Conservation (phyloP, 1,140 invertebrate genomes). For the Heliothis virescens region DNA sequence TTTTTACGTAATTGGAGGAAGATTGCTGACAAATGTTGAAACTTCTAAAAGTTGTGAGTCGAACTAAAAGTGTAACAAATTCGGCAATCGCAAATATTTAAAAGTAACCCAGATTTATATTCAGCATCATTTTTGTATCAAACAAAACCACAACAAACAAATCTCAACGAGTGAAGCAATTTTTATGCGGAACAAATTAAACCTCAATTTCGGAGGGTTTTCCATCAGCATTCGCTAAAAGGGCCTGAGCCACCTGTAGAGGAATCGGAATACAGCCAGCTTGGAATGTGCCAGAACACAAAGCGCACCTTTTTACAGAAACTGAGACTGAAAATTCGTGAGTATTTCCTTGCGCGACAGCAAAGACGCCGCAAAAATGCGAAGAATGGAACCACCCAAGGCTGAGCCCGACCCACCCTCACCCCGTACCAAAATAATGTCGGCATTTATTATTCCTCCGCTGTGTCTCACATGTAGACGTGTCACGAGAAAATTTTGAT, state of each 20-base stretch:
- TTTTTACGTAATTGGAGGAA: constrained; percentile 14
- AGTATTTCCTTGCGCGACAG: constrained; percentile 60
- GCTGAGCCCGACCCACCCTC: constrained; percentile 14
- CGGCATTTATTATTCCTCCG: constrained; percentile 57
- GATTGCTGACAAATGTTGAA: background rate
- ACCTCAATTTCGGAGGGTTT: constrained; percentile 3
- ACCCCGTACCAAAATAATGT: constrained; percentile 52
- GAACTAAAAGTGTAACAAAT: no score
- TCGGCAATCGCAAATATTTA: no score
- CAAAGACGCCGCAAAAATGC: constrained; percentile 68
- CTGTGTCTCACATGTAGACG: constrained; percentile 45
- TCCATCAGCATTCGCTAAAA: constrained; percentile 33
- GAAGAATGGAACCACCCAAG: constrained; percentile 54
- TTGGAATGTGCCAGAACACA: constrained; percentile 54
- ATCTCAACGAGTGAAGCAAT: background rate
- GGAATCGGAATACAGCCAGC: constrained; percentile 55
- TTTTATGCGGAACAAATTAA: background rate
- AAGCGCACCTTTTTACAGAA: constrained; percentile 63
- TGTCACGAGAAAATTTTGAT: constrained; percentile 51
- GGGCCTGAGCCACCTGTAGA: constrained; percentile 57
- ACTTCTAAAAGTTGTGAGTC: background rate
- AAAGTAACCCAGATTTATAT: no score
- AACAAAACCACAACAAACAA: background rate
- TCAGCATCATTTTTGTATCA: no score
- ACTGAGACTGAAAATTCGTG: constrained; percentile 61